Evolutionary conservation across 1,140 invertebrate genomes (phyloP).

Genomic region (Trachymyrmex septentrionalis): DNA sequence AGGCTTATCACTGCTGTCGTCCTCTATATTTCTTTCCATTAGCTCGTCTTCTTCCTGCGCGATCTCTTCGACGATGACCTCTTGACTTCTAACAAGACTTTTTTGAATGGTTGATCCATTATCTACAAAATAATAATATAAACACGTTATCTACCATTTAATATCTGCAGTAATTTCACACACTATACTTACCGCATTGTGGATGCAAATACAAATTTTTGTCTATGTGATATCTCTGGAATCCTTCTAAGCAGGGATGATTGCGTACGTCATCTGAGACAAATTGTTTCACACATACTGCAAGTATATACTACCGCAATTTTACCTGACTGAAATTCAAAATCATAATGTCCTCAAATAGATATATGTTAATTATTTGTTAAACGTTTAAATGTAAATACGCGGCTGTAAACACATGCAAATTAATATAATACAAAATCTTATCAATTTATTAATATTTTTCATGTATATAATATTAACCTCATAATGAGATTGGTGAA

Average conservation of each 20-base stretch:
- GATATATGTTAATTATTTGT: too few species aligned
- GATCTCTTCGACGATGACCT: background rate
- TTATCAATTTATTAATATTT: too few species aligned
- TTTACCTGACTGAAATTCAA: background rate
- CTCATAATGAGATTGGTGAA: too few species aligned
- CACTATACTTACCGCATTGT: background rate
- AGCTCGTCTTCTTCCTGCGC: background rate
- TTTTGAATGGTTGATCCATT: background rate
- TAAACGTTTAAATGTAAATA: too few species aligned
- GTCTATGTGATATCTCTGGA: background rate
- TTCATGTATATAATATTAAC: too few species aligned
- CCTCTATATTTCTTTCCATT: background rate
- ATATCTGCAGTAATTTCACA: constrained; percentile 3
- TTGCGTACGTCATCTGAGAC: background rate
- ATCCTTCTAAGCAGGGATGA: constrained; percentile 1
- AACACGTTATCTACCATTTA: background rate
- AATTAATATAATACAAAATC: too few species aligned
- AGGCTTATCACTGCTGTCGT: background rate
- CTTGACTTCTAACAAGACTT: background rate
- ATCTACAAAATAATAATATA: background rate
- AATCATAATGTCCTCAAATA: background rate
- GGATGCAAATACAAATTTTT: background rate
- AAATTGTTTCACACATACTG: background rate
- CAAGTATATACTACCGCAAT: background rate
- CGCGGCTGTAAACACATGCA: too few species aligned